Percentiles rank a stretch among this genome's conserved stretches.
These are phyloP conservation scores for Sipha maydis DNA, from an alignment of 2,888 invertebrate species.

Conservation along the genomic window DNA sequence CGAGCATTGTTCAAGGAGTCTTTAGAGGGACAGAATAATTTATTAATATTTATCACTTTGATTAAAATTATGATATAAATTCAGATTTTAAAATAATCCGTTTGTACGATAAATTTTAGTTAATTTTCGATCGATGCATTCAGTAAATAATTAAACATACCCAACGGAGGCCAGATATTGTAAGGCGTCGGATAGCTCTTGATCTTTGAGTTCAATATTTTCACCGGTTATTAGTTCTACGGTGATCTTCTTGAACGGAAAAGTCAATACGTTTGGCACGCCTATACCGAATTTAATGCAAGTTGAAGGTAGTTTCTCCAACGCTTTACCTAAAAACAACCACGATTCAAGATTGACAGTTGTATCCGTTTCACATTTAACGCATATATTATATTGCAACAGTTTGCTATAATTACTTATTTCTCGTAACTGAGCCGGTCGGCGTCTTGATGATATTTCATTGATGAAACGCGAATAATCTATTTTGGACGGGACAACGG, in stretches of 20 bases:
- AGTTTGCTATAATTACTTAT: neutral
- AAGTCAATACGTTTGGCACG: constrained; percentile 79
- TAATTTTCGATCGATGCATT: no score
- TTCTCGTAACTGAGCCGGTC: constrained; percentile 47
- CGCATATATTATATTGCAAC: neutral
- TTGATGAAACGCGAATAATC: constrained; percentile 58
- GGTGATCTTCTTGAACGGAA: constrained; percentile 76
- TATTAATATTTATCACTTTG: no score
- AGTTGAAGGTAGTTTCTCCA: constrained; percentile 69
- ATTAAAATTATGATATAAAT: no score
- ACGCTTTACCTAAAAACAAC: constrained; percentile 69
- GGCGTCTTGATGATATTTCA: constrained; percentile 31
- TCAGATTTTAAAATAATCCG: no score
- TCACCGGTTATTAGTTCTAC: constrained; percentile 72
- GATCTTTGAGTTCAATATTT: constrained; percentile 71
- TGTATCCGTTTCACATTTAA: neutral
- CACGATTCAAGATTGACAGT: neutral
- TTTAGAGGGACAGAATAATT: no score
- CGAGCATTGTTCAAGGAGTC: no score
- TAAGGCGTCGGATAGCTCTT: constrained; percentile 74
- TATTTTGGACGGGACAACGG: neutral
- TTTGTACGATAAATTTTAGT: no score
- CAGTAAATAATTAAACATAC: constrained; percentile 67
- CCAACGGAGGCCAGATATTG: constrained; percentile 83
- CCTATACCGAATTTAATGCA: constrained; percentile 77